Conservation (phyloP, 1,140 invertebrate species). For the Heliconius hewitsoni region DNA sequence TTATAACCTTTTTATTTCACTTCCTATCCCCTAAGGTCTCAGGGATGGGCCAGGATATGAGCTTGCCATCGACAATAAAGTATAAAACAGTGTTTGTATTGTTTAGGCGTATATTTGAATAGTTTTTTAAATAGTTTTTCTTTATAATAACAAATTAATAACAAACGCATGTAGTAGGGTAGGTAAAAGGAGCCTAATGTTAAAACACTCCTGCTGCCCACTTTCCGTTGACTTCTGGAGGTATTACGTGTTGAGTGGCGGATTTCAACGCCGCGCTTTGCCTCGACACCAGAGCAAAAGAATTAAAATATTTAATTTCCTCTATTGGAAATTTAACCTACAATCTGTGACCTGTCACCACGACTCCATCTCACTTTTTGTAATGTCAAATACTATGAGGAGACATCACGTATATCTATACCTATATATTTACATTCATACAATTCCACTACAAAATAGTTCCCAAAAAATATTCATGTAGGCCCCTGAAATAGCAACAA, state of each 20-base stretch:
- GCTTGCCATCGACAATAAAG: slow-evolving; percentile 31
- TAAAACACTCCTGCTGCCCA: too few species aligned
- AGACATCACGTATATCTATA: neutral
- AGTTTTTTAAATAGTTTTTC: neutral
- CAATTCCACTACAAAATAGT: slow-evolving; percentile 65
- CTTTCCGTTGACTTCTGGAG: too few species aligned
- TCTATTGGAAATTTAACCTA: too few species aligned
- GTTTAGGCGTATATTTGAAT: neutral
- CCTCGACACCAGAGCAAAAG: too few species aligned
- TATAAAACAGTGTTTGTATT: slow-evolving; percentile 1
- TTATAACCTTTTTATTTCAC: slow-evolving; percentile 65
- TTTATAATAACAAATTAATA: neutral
- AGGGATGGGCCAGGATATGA: slow-evolving; percentile 40
- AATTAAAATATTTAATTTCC: too few species aligned
- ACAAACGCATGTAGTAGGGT: neutral
- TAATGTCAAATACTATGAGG: neutral
- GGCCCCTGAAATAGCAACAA: slow-evolving; percentile 69
- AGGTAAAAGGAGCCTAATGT: too few species aligned
- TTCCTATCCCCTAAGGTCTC: slow-evolving; percentile 46
- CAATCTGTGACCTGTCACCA: too few species aligned
- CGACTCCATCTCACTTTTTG: too few species aligned
- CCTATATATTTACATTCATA: neutral
- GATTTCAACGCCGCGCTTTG: too few species aligned
- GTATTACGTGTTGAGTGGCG: too few species aligned
- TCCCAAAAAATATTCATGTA: slow-evolving; percentile 65